Base-by-base conservation (phyloP, 2,113 vertebrate genomes). In the Stercorarius parasiticus region DNA sequence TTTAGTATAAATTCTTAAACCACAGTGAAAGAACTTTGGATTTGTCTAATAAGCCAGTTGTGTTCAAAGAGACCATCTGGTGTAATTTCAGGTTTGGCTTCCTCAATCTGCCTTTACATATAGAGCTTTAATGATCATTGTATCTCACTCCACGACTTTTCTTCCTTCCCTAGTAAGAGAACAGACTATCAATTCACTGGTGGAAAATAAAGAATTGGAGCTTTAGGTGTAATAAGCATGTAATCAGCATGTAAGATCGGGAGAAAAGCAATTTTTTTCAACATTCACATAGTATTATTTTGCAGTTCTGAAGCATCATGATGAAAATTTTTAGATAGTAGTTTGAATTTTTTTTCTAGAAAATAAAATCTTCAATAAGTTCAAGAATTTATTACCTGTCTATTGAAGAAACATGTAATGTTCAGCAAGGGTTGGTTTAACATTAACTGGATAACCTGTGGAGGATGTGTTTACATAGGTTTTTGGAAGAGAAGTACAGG, bases 21-120 rank as follows among this genome's bases (percentile, higher is more conserved):
- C 53, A n/a, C 11, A 83, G 3, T 43, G 45, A 86, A 86, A 83
- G 40, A 82, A 42, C 11, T 52, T 36, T 40, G 49, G 12, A 72
- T 88, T 92, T 65, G 1, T 82, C 27, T 81, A 58, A 52, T 50
- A 64, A 91, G 13, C 9, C 36, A 43, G 22, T 42, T 76, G 22
- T 74, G 55, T 61, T 95, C 88, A 86, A 6, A 81, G 59, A 70
- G 16, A n/a, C 71, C 77, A 93, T 66, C 72, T 89, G 91, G 40
- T 86, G 15, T 74, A 88, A 90, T 90, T 95, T 94, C 2, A 0
- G 55, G 43, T 88, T 91, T 96, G 56, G 17, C 74, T 76, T 45
- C 53, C 36, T 84, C 81, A 45, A 6, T 62, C 56, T 86, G 10
- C 61, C 52, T 91, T 95, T 74, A 82, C 3, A 5, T 34, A 40